Evolutionary conservation across 1,140 invertebrate genomes (phyloP), one percentile per base, ranked within the genome.

Genomic region (Drosophila pseudoananassae): DNA sequence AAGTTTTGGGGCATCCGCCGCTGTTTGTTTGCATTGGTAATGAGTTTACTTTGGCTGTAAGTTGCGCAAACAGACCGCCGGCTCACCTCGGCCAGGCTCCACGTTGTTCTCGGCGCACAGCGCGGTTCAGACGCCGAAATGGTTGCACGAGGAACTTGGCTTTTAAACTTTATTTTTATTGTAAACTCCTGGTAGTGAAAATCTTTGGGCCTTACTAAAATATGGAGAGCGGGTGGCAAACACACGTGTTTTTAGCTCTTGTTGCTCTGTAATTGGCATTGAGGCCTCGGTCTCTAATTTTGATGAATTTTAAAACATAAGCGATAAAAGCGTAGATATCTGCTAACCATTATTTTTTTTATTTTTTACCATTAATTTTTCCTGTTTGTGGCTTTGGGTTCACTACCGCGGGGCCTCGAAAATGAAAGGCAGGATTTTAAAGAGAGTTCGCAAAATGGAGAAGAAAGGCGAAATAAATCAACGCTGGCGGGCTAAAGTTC

Each of bases 11-110:
- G 82, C 75, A 23, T 51, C 64, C 54, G 47, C 40, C 40, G 20
- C 74, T 88, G 78, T 87, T 87, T 87, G 82, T 87, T 87, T 87
- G 82, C 82, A 87, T 87, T 87, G 82, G 82, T 87, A 87, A 87
- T 87, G 83, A 87, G 82, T 87, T 87, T 87, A 87, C 82, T 87
- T 87, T 85, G 69, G 75, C 74, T 88, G 82, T 87, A 88, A 87
- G 82, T 87, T 87, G 75, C 53, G 78, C 82, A 85, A 87, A 85
- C 83, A 85, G 69, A 74, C 68, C 64, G 71, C 79, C 75, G 76
- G 56, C 74, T 54, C 78, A 70, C 51, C 56, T 69, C 56, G 29
- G 56, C 36, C 50, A 43, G 73, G 31, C 53, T 47, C 36, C 45
- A 15, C 56, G 45, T 46, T 45, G 43, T n/a, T 63, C 27, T 27